Percentiles rank a stretch among this genome's conserved stretches.
Conservation (phyloP, 2,888 invertebrate species). For the Chymomyza procnemis region DNA sequence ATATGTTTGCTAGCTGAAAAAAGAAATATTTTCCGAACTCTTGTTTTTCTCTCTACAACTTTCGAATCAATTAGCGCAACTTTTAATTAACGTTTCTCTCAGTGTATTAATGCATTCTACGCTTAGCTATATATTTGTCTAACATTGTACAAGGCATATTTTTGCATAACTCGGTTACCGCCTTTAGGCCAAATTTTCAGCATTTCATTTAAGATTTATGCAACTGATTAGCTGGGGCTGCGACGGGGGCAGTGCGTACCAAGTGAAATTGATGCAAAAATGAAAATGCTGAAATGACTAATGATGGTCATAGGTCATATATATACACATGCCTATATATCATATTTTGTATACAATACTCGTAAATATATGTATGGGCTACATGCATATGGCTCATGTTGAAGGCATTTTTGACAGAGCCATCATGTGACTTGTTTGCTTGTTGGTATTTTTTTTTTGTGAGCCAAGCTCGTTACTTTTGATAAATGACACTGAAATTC, state of each 20-base stretch:
- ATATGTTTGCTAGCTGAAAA: too few species aligned
- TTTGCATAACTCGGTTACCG: background rate
- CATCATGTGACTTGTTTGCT: conserved; percentile 42
- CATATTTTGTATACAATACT: background rate
- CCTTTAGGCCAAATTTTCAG: background rate
- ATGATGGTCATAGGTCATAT: conserved; percentile 39
- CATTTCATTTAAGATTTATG: conserved; percentile 63
- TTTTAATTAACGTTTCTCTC: background rate
- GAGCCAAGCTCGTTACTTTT: background rate
- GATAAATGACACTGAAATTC: background rate
- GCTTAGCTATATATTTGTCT: background rate
- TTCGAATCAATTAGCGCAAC: too few species aligned
- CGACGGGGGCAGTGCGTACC: conserved; percentile 14
- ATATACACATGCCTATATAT: background rate
- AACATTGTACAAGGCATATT: background rate
- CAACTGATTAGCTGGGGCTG: conserved; percentile 61
- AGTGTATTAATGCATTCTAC: background rate
- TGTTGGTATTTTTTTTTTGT: background rate
- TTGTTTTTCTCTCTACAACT: too few species aligned
- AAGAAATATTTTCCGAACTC: too few species aligned
- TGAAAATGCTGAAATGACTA: conserved; percentile 63
- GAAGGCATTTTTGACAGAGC: conserved; percentile 13
- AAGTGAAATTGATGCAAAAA: conserved; percentile 55
- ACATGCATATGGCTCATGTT: conserved; percentile 41
- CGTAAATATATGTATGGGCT: conserved; percentile 20